Base-by-base conservation (phyloP, 2,888 invertebrate genomes). In the Caenorhabditis imperialis region DNA sequence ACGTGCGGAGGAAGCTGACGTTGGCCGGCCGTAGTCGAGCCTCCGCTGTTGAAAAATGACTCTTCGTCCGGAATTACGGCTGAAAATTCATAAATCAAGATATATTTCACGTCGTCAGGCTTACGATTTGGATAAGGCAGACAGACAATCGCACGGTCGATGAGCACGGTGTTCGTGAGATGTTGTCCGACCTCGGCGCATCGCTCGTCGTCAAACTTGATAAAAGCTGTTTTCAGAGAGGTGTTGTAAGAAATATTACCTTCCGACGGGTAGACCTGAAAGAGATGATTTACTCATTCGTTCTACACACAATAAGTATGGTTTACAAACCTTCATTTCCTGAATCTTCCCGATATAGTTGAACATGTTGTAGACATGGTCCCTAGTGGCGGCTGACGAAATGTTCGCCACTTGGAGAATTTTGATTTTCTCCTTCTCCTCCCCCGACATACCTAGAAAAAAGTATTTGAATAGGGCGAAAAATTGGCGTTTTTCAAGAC, bases 81-180 rank as follows among this genome's bases (percentile, higher is more conserved):
- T 78, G 47, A 40, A 23, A 42, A 48, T 20, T 47, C 16, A 20
- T 50, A 48, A 47, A 48, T 23, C 12, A 30, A 16, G 1, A 37
- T 35, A 2, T 35, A 45, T 12, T 20, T 74, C n/a, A n/a, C n/a
- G n/a, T n/a, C n/a, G n/a, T n/a, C n/a, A n/a, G n/a, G n/a, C 79
- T 74, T 22, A 86, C 86, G 81, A 35, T 84, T 73, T 1, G 78
- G 75, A 25, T 94, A 93, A 0, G 97, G 97, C 62, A 96, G 93
- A 48, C 98, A 95, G 79, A 98, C 95, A 48, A 99, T 90, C 0
- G 98, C 98, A 67, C 97, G 92, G 89, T 99, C 99, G 85, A 99
- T 96, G 89, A 99, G 98, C 12, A 99, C 98, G 0, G 97, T 98
- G 89, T 98, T 99, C 14, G 96, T 97, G 91, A 99, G 92, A 89